These are phyloP conservation scores for Lacerta viridis DNA, from an alignment of 2,797 vertebrate genomes.

Conservation along the genomic window DNA sequence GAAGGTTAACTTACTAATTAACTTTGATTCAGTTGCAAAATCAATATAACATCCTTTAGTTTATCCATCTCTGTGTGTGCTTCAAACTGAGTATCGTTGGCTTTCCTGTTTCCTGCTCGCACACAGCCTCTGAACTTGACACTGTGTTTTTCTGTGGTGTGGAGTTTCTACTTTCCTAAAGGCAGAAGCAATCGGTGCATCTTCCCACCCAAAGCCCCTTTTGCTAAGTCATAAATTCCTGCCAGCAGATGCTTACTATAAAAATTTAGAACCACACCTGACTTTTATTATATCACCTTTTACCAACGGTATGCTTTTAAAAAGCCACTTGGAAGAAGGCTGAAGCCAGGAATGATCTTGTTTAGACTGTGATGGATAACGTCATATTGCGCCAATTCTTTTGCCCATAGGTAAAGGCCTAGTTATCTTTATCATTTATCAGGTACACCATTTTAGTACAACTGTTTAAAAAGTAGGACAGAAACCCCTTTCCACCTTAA, in stretches of 20 bases:
- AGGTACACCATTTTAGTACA: slow-evolving; percentile 66
- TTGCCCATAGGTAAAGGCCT: slow-evolving; percentile 67
- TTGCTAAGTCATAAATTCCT: slow-evolving; percentile 4
- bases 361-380: slow-evolving; percentile 52
- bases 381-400: slow-evolving; percentile 22
- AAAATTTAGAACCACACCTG: not conserved
- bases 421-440: slow-evolving; percentile 72
- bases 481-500: slow-evolving; percentile 72
- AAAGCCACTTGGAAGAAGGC: slow-evolving; percentile 35
- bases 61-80: not conserved
- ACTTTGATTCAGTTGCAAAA: slow-evolving; percentile 54
- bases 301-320: slow-evolving; percentile 13
- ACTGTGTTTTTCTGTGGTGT: not conserved
- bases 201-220: not conserved
- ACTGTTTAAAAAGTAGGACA: slow-evolving; percentile 72
- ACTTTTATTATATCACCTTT: not conserved
- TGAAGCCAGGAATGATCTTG: slow-evolving; percentile 52
- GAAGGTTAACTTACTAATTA: slow-evolving; percentile 57
- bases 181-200: not conserved
- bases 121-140: not conserved
- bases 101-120: slow-evolving; percentile 1
- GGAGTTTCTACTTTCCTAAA: not conserved
- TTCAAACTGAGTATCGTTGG: not conserved
- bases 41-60: slow-evolving; percentile 38
- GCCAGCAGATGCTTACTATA: not conserved